These are phyloP conservation scores for Lymantria monacha DNA, from an alignment of 2,888 invertebrate genomes.

Conservation along the genomic window DNA sequence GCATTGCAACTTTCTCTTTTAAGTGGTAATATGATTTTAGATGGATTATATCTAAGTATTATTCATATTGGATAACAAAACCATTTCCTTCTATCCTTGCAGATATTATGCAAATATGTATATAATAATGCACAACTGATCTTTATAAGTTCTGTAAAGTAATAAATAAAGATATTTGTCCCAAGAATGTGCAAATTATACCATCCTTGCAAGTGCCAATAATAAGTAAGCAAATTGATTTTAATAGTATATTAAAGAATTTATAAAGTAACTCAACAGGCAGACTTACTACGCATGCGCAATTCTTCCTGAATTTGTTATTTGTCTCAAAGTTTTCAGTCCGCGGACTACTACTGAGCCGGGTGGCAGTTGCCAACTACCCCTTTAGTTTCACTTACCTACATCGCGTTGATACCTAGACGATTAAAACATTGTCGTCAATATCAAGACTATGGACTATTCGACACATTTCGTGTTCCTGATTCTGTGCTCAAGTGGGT, in stretches of 20 bases:
- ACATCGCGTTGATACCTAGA: conserved; percentile 16
- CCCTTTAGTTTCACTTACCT: conserved; percentile 4
- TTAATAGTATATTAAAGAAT: conserved; percentile 27
- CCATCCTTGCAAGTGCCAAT: conserved; percentile 13
- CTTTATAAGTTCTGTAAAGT: background rate
- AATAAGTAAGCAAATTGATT: conserved; percentile 16
- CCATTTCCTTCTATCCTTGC: no score
- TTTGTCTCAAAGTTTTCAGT: conserved; percentile 47
- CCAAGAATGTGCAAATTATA: conserved; percentile 4
- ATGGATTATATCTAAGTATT: no score
- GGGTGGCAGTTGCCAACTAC: conserved; percentile 29
- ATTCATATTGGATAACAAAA: no score
- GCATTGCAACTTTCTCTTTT: no score
- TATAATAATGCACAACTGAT: conserved; percentile 4
- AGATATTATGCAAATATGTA: background rate
- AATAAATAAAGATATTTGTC: conserved; percentile 5
- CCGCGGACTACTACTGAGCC: conserved; percentile 26
- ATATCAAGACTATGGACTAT: conserved; percentile 54
- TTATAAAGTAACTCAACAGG: conserved; percentile 48
- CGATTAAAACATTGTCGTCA: conserved; percentile 22
- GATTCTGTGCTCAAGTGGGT: conserved; percentile 67
- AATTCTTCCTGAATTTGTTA: conserved; percentile 22
- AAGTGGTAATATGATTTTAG: no score
- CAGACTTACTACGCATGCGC: conserved; percentile 50
- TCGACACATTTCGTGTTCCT: conserved; percentile 58